Percentiles rank a stretch among this genome's conserved stretches.
Evolutionary conservation across 2,113 vertebrate species (phyloP).

Genomic region (Hyaena hyaena): DNA sequence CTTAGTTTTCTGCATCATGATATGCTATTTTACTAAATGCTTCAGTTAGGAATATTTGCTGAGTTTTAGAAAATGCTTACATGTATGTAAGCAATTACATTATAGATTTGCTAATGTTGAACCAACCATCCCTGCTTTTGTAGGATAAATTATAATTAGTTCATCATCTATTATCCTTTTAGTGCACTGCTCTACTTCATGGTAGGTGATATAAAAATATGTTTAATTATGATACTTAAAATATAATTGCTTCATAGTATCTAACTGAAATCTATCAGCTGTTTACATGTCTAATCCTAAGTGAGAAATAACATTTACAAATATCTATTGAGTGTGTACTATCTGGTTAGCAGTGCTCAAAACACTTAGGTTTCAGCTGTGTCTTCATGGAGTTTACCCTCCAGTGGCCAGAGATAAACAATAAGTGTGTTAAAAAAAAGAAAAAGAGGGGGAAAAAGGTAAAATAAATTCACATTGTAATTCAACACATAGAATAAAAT

Average conservation of each 20-base stretch:
- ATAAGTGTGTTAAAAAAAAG: not conserved
- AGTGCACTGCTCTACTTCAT: not conserved
- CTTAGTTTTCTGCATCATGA: not conserved
- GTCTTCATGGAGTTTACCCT: not conserved
- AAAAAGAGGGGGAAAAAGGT: not conserved
- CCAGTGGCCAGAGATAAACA: not conserved
- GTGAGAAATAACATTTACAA: not conserved
- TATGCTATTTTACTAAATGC: not conserved
- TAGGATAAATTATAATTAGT: not conserved
- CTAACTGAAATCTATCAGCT: not conserved
- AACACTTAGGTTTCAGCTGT: not conserved
- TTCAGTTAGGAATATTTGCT: not conserved
- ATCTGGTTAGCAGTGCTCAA: not conserved
- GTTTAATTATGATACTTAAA: not conserved
- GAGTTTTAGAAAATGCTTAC: not conserved
- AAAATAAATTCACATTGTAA: not conserved
- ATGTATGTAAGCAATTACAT: not conserved
- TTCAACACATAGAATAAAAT: not conserved
- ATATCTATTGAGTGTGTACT: not conserved
- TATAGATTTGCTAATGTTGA: not conserved
- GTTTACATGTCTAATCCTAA: not conserved
- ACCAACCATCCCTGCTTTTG: not conserved
- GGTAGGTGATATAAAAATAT: not conserved
- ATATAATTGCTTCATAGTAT: not conserved
- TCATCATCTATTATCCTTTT: not conserved